These are phyloP conservation scores for Philopedon plagiatum DNA, from an alignment of 2,888 invertebrate genomes.

Conservation along the genomic window DNA sequence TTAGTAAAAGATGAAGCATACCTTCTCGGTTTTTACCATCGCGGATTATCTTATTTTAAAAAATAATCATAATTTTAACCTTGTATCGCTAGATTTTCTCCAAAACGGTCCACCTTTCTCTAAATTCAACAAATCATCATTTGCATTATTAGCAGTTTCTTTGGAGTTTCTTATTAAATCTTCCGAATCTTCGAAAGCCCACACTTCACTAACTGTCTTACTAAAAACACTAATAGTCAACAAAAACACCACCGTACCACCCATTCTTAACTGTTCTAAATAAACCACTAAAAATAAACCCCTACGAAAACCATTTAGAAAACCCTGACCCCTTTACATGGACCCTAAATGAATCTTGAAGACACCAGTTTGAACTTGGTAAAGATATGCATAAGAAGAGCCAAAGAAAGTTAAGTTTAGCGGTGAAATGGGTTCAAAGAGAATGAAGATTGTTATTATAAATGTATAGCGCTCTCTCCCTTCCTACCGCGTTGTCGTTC, in stretches of 20 bases:
- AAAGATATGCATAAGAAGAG: neutral
- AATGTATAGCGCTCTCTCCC: constrained; percentile 41
- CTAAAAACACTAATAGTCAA: constrained; percentile 20
- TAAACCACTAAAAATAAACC: neutral
- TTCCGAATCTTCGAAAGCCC: constrained; percentile 11
- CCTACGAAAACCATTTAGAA: neutral
- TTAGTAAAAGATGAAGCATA: too few relatives aligned
- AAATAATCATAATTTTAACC: constrained; percentile 2
- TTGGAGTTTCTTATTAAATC: too few relatives aligned
- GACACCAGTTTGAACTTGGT: too few relatives aligned
- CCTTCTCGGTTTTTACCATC: too few relatives aligned
- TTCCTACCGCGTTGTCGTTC: constrained; percentile 34
- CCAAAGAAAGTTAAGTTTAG: constrained; percentile 40
- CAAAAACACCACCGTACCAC: constrained; percentile 24
- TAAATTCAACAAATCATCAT: neutral
- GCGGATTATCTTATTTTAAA: too few relatives aligned
- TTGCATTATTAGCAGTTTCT: neutral
- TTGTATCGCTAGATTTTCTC: constrained; percentile 58
- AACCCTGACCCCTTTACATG: neutral
- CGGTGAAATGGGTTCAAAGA: constrained; percentile 43
- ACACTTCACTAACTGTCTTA: constrained; percentile 25
- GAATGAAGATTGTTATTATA: constrained; percentile 47
- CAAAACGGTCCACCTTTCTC: constrained; percentile 70
- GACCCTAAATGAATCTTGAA: neutral
- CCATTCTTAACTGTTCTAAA: constrained; percentile 9